Percentiles rank a stretch among this genome's conserved stretches.
phyloP scores from a whole-genome alignment of 2,797 vertebrate genomes.

The Lithobates sylvaticus region DNA sequence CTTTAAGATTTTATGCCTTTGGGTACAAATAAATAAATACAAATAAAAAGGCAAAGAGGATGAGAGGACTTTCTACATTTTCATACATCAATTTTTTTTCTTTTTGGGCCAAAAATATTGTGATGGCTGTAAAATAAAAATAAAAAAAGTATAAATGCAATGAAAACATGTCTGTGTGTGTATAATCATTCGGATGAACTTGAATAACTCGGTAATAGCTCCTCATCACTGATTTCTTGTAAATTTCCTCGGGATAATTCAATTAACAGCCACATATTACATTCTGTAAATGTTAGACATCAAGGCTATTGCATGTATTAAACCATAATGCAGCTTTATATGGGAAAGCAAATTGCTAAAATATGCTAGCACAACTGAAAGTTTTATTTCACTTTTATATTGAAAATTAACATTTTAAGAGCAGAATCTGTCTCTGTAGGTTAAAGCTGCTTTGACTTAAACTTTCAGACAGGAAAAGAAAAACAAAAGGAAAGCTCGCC shows the following conservation, averaged over 20 bases:
- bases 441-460: background rate
- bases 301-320: conserved; percentile 41
- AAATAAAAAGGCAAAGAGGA: no score
- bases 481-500: background rate
- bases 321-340: conserved; percentile 47
- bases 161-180: background rate
- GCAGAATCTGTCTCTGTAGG: background rate
- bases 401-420: background rate
- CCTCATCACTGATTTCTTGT: background rate
- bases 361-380: conserved; percentile 45
- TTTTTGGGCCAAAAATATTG: background rate
- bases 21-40: no score
- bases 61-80: no score
- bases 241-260: conserved; percentile 49
- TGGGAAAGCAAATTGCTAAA: conserved; percentile 51
- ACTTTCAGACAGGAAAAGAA: background rate
- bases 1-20: no score
- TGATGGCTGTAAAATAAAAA: background rate
- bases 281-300: conserved; percentile 43
- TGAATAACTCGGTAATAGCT: conserved; percentile 19
- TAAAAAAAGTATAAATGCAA: background rate
- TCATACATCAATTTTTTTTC: background rate
- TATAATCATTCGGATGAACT: conserved; percentile 15
- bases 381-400: conserved; percentile 34
- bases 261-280: conserved; percentile 44